Evolutionary conservation across 2,888 invertebrate genomes (phyloP), one percentile per base, ranked within the genome.

Genomic region (Eristalinus sepulchralis): DNA sequence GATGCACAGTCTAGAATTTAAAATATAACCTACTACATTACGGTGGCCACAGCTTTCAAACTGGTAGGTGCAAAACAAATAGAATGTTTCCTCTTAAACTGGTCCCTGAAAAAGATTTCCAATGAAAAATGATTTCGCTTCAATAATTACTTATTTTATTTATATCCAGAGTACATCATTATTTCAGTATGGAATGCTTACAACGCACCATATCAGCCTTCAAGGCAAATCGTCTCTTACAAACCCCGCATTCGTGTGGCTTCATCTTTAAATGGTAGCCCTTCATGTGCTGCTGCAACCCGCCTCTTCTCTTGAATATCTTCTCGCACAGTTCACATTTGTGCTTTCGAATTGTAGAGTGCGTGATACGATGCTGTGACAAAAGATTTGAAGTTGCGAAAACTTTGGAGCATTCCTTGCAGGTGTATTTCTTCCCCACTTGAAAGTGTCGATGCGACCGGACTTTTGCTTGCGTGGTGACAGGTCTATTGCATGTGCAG

Each of bases 191-290:
- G 11, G 93, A 92, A 88, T 93, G 93, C 36, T 90, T 90, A 86
- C 92, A 93, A 24, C 93, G 90, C 68, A 90, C 79, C 92, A 92
- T 92, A 83, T 93, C 93, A 67, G 90, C 90, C 88, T 92, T 93
- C 13, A 93, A 89, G 4, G 92, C 91, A 88, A 91, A 93, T 6
- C 89, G 84, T 79, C 91, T 90, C 77, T 90, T 90, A 85, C 93
- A 93, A 27, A 91, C 89, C 1, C 89, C 89, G 88, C 93, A 93
- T 63, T 90, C 89, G 78, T 91, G 91, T 0, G 92, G 93, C 87
- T 92, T 93, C 1, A 92, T 88, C 83, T 92, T 90, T 83, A 92
- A 88, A 88, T 93, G 93, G 88, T 90, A 91, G 2, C 91, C 92
- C 80, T 90, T 91, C 76, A 91, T 89, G 83, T 93, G 93, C 88